Conservation (phyloP, 2,888 invertebrate genomes). For the Cephus spinipes region DNA sequence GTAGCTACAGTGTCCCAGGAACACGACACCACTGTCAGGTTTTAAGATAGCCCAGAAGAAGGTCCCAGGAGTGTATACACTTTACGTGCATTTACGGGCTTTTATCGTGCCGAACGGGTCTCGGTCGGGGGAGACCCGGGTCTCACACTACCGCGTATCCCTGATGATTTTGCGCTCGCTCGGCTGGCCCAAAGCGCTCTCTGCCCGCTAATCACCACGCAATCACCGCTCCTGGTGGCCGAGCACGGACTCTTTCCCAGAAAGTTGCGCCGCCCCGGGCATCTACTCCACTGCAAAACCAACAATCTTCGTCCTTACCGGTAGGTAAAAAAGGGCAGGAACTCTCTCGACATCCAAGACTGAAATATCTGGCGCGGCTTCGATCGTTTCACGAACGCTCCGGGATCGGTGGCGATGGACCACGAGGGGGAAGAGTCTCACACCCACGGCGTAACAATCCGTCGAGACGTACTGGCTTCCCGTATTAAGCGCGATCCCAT, state of each 20-base stretch:
- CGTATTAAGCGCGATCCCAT: not conserved
- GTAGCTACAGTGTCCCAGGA: not conserved
- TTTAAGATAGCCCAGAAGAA: not conserved
- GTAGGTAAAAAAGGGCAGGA: constrained; percentile 27
- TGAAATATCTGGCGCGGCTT: not conserved
- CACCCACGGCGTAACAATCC: not conserved
- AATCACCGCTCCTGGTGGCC: constrained; percentile 58
- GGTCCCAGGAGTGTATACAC: not conserved
- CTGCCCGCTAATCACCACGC: constrained; percentile 61
- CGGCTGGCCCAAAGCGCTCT: constrained; percentile 8
- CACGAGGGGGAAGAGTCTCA: not conserved
- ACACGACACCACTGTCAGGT: not conserved
- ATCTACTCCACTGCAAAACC: constrained; percentile 53
- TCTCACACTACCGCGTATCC: not conserved
- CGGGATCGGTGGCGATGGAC: not conserved
- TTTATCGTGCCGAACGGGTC: not conserved
- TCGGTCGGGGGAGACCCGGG: not conserved
- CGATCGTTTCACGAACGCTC: not conserved
- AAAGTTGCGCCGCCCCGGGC: constrained; percentile 49
- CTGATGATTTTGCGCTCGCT: not conserved
- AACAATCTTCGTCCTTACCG: constrained; percentile 59
- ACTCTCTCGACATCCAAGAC: not conserved
- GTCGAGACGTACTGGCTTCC: not conserved
- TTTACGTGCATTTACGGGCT: not conserved
- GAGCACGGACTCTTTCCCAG: constrained; percentile 31